Conservation (phyloP, 2,888 invertebrate genomes). For the Vandiemenella viatica region DNA sequence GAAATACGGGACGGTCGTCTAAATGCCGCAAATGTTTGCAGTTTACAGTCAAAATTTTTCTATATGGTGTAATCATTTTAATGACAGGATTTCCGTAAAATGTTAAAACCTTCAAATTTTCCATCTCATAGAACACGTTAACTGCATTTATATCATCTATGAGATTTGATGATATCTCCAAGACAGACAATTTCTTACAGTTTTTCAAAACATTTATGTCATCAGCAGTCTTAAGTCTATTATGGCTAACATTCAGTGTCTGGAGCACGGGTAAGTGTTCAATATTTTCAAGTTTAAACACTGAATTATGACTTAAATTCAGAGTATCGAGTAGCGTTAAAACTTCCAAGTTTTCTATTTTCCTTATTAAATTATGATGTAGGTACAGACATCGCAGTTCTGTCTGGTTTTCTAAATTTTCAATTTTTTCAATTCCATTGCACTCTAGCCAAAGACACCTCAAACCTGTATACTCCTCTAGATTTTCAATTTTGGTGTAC, state of each 20-base stretch:
- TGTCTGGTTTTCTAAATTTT: constrained; percentile 61
- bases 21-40: constrained; percentile 66
- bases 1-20: constrained; percentile 83
- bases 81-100: constrained; percentile 82
- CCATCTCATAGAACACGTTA: constrained; percentile 57
- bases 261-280: constrained; percentile 57
- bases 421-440: constrained; percentile 74
- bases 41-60: constrained; percentile 60
- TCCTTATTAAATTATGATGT: constrained; percentile 72
- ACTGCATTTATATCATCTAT: constrained; percentile 66
- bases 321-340: constrained; percentile 63
- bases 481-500: constrained; percentile 71
- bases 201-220: constrained; percentile 30
- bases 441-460: constrained; percentile 86
- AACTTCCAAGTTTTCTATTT: constrained; percentile 67
- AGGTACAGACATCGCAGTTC: constrained; percentile 71
- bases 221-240: constrained; percentile 46
- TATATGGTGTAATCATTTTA: constrained; percentile 65
- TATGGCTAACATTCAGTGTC: constrained; percentile 71
- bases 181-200: constrained; percentile 56
- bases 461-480: constrained; percentile 82
- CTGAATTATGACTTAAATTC: constrained; percentile 73
- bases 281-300: constrained; percentile 67
- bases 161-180: constrained; percentile 80
- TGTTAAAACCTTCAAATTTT: constrained; percentile 58